phyloP scores from a whole-genome alignment of 2,113 vertebrate species.

The mouse (Mus musculus) region GRCm39 chr4:59093001-59093500 shows the following conservation, averaged over 20 bases:
- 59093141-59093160: not conserved
- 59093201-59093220: not conserved
- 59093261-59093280: slow-evolving; percentile 8
- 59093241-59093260: not conserved
- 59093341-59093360: not conserved
- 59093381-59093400: slow-evolving; percentile 12
- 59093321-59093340: not conserved
- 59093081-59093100: too few relatives aligned
- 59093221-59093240: not conserved
- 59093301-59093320: not conserved
- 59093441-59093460: not conserved
- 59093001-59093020: too few relatives aligned
- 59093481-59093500: slow-evolving; percentile 1
- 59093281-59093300: not conserved
- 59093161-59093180: slow-evolving; percentile 48
- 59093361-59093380: slow-evolving; percentile 45
- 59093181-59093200: slow-evolving; percentile 21
- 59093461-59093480: slow-evolving; percentile 35
- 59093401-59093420: not conserved
- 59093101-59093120: not conserved
- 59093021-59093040: too few relatives aligned
- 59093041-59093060: too few relatives aligned
- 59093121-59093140: slow-evolving; percentile 34
- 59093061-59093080: too few relatives aligned
- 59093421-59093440: not conserved